Base-by-base conservation (phyloP, 2,888 invertebrate genomes). In the Heliconius sara region DNA sequence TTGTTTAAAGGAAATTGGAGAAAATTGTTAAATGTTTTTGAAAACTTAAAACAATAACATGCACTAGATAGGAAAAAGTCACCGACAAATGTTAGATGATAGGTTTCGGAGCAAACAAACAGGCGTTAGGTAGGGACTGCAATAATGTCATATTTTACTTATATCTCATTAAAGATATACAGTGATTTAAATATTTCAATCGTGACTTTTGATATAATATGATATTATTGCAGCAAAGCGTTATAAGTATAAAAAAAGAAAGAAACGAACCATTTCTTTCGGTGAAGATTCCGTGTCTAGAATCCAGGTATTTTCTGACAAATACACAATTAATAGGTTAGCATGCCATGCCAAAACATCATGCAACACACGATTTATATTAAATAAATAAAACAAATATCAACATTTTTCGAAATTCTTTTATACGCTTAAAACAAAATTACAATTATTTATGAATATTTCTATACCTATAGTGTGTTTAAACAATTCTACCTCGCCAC, bases 231-330 rank as follows among this genome's bases (percentile, higher is more conserved):
- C 77, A 70, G 71, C 30, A 39, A 79, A 80, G 74, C 81, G 74
- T 79, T 60, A 78, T 65, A 67, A 65, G 65, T 79, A 81, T 80
- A 81, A 82, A 79, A 9, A 79, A 80, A 88, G 90, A 92, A 93
- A 89, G 89, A 89, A 93, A 95, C 95, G 92, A 95, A 95, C 95
- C 95, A 91, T 94, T 91, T 89, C 81, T 81, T 89, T 90, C 91
- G 90, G 90, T 92, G 94, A 88, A 88, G 92, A 88, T 90, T 91
- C 93, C 92, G 89, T 91, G 91, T 90, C 93, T 95, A 95, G 95
- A 94, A 94, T 92, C 95, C 95, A 90, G 94, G 93, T 91, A 94
- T 93, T 89, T 93, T 94, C 95, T 95, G 95, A 94, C 92, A 94
- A 94, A 95, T 92, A 94, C 91, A 95, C 90, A 94, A 92, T 89